Percentiles rank a stretch among this genome's conserved stretches.
phyloP scores from a whole-genome alignment of 1,140 invertebrate genomes.

The Drosophila bocqueti region DNA sequence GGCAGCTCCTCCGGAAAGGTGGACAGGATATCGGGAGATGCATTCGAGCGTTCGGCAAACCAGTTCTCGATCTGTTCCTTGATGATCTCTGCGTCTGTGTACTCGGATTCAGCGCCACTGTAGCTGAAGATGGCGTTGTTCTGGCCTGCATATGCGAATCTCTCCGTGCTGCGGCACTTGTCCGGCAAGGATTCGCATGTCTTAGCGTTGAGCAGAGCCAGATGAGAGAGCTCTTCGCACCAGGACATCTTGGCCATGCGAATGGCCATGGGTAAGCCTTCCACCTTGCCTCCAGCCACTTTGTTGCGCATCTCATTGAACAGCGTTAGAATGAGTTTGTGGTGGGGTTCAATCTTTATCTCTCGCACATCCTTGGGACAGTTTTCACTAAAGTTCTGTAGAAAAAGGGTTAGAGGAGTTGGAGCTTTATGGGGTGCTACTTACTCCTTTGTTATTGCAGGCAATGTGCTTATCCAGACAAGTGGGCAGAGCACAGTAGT shows the following conservation, averaged over 20 bases:
- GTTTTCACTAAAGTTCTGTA: slow-evolving; percentile 58
- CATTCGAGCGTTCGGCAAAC: slow-evolving; percentile 59
- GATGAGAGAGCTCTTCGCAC: slow-evolving; percentile 64
- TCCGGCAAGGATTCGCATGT: slow-evolving; percentile 56
- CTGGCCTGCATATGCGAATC: slow-evolving; percentile 65
- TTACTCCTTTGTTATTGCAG: slow-evolving; percentile 73
- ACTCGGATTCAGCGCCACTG: slow-evolving; percentile 63
- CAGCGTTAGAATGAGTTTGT: slow-evolving; percentile 56
- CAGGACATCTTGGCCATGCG: slow-evolving; percentile 76
- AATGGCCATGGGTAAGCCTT: slow-evolving; percentile 50
- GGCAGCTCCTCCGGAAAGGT: slow-evolving; percentile 65
- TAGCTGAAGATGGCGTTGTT: slow-evolving; percentile 67
- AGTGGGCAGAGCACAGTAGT: slow-evolving; percentile 64
- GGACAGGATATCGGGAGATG: slow-evolving; percentile 52
- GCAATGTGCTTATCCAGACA: slow-evolving; percentile 70
- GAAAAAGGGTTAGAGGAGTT: neutral
- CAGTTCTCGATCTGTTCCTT: slow-evolving; percentile 75
- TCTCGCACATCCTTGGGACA: slow-evolving; percentile 60
- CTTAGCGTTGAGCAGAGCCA: slow-evolving; percentile 56
- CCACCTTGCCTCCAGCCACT: slow-evolving; percentile 55
- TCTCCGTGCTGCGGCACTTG: slow-evolving; percentile 69
- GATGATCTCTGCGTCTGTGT: slow-evolving; percentile 62
- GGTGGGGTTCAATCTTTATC: slow-evolving; percentile 40
- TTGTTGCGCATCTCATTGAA: slow-evolving; percentile 71
- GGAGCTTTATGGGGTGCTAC: neutral